Evolutionary conservation across 2,888 invertebrate genomes (phyloP).

Genomic region (Drosophila austrosaltans): DNA sequence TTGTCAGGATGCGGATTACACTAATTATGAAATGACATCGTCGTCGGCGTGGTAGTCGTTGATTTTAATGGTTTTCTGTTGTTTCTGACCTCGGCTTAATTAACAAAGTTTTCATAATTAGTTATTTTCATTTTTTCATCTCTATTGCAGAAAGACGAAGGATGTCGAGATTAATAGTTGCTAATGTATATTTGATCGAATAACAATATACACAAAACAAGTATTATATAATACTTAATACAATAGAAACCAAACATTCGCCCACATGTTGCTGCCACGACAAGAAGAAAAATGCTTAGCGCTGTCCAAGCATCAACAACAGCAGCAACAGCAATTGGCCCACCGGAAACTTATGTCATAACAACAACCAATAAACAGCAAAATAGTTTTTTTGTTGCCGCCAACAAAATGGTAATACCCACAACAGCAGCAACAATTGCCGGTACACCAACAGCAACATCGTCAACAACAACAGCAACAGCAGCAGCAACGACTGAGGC

Average conservation of each 20-base stretch:
- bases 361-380: conserved; percentile 58
- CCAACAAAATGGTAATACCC: conserved; percentile 80
- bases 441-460: conserved; percentile 74
- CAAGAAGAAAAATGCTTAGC: conserved; percentile 67
- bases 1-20: conserved; percentile 66
- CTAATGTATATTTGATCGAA: conserved; percentile 33
- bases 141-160: conserved; percentile 51
- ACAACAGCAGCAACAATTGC: conserved; percentile 68
- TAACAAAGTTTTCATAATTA: conserved; percentile 42
- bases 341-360: conserved; percentile 74
- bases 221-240: conserved; percentile 32
- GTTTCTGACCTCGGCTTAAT: conserved; percentile 48
- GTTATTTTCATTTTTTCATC: conserved; percentile 22
- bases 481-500: conserved; percentile 55
- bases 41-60: conserved; percentile 32
- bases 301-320: conserved; percentile 56
- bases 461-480: conserved; percentile 58
- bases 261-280: conserved; percentile 74
- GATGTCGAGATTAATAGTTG: conserved; percentile 56
- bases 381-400: conserved; percentile 71
- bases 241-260: conserved; percentile 40
- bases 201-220: conserved; percentile 21
- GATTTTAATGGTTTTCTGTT: conserved; percentile 60
- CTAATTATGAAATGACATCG: conserved; percentile 72
- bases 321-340: conserved; percentile 52